A percentile compares a stretch with the other conserved stretches of the same genome.
phyloP scores from a whole-genome alignment of 92 coral and sea anemone species.

The Epizoanthus ramosus region DNA sequence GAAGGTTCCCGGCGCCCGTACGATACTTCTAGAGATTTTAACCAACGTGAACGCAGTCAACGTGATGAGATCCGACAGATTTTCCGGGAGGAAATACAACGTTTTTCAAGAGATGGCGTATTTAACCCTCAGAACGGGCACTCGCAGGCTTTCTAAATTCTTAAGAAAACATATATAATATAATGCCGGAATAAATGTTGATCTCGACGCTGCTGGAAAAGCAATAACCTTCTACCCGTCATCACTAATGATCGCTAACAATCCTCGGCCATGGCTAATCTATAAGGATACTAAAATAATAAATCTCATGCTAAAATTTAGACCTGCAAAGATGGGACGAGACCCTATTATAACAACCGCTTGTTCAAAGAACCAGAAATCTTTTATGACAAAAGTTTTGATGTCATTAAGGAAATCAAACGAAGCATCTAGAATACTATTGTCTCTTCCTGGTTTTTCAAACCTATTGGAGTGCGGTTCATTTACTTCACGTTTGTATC shows the following conservation, averaged over 20 bases:
- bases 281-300: background rate
- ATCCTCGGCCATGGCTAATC: background rate
- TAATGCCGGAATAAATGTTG: background rate
- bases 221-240: conserved; percentile 19
- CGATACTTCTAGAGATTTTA: background rate
- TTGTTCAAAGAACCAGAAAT: background rate
- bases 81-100: too few relatives aligned
- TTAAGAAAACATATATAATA: too few relatives aligned
- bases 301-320: conserved; percentile 8
- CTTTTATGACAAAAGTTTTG: background rate
- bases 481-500: conserved; percentile 30
- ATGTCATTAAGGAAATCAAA: too few relatives aligned
- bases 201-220: conserved; percentile 22
- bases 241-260: background rate
- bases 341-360: background rate
- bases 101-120: too few relatives aligned
- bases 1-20: background rate
- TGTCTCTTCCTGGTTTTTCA: conserved; percentile 37
- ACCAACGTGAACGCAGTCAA: background rate
- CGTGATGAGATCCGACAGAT: too few relatives aligned
- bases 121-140: too few relatives aligned
- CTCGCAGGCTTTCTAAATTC: too few relatives aligned
- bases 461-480: conserved; percentile 46
- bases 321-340: background rate
- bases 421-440: background rate